Conservation (phyloP, 2,113 vertebrate genomes). For the Otocyon megalotis region DNA sequence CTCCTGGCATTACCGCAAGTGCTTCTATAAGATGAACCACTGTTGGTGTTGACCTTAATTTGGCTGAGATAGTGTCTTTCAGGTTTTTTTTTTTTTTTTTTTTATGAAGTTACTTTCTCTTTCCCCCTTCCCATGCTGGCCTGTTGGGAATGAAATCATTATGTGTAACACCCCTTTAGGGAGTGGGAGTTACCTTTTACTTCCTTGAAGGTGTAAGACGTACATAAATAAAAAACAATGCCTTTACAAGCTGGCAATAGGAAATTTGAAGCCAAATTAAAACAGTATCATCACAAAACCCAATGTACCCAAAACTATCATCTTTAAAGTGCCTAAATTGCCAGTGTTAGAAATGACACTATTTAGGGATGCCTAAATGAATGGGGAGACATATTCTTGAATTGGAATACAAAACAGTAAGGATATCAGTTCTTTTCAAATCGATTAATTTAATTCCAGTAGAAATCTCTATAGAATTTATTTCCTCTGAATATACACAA, state of each 20-base stretch:
- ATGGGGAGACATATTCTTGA: not conserved
- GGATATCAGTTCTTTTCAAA: not conserved
- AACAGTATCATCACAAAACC: not conserved
- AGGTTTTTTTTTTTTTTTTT: not conserved
- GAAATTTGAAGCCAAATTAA: not conserved
- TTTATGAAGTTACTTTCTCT: not conserved
- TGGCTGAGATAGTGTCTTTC: not conserved
- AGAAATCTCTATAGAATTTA: not conserved
- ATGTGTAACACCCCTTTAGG: not conserved
- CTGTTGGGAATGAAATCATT: not conserved
- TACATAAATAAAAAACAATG: not conserved
- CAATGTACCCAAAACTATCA: not conserved
- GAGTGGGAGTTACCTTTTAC: not conserved
- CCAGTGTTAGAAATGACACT: not conserved
- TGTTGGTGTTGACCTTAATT: not conserved
- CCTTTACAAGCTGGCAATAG: not conserved
- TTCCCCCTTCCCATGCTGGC: not conserved
- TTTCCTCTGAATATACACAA: not conserved
- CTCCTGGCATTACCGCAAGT: rapidly evolving
- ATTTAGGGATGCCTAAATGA: not conserved
- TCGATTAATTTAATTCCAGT: not conserved
- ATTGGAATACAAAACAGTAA: not conserved
- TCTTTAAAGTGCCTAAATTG: not conserved
- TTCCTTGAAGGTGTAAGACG: not conserved
- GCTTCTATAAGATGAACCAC: not conserved